phyloP scores from a whole-genome alignment of 2,888 invertebrate species.

The Drosophila mayaguana region DNA sequence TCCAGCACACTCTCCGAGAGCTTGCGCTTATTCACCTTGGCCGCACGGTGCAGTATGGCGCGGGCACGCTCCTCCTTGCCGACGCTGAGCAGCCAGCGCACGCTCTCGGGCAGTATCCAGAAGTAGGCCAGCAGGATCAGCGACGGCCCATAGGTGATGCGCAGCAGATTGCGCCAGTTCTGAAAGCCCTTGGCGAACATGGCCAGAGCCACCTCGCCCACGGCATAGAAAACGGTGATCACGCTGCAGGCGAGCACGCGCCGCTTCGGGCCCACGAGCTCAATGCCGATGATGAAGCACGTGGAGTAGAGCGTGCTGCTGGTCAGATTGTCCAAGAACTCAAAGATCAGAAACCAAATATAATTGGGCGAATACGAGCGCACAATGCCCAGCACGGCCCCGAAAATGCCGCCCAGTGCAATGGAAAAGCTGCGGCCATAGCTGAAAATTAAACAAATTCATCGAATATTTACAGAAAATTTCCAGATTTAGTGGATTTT shows the following conservation, averaged over 20 bases:
- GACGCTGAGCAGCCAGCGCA: slow-evolving; percentile 90
- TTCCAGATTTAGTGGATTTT: no score
- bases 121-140: slow-evolving; percentile 89
- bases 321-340: slow-evolving; percentile 90
- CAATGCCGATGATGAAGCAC: slow-evolving; percentile 90
- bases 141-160: slow-evolving; percentile 89
- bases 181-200: slow-evolving; percentile 88
- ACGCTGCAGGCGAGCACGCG: slow-evolving; percentile 90
- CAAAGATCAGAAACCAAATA: slow-evolving; percentile 89
- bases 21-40: slow-evolving; percentile 88
- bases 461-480: not conserved
- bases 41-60: slow-evolving; percentile 87
- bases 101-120: slow-evolving; percentile 90
- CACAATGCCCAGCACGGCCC: slow-evolving; percentile 88
- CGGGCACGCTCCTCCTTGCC: slow-evolving; percentile 87
- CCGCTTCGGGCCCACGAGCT: slow-evolving; percentile 90
- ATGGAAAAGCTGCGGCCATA: slow-evolving; percentile 88
- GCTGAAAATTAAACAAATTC: slow-evolving; percentile 47
- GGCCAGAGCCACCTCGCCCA: slow-evolving; percentile 89
- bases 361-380: slow-evolving; percentile 90
- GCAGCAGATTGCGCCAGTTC: slow-evolving; percentile 89
- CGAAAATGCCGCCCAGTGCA: slow-evolving; percentile 86
- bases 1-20: slow-evolving; percentile 86
- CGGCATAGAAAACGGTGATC: slow-evolving; percentile 89
- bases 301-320: slow-evolving; percentile 90